phyloP scores from a whole-genome alignment of 2,888 invertebrate genomes.

The Polydrusus tereticollis region DNA sequence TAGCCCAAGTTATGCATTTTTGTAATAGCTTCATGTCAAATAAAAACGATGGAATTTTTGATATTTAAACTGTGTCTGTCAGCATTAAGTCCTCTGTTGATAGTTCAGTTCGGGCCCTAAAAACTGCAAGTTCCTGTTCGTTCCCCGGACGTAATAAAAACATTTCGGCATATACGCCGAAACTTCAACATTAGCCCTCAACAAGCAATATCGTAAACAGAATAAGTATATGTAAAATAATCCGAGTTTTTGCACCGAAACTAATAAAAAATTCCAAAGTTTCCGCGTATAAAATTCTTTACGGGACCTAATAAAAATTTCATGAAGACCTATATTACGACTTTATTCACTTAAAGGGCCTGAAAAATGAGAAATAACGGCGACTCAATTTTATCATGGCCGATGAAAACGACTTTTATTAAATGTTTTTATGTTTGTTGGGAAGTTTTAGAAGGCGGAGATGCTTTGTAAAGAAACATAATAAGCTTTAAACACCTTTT shows the following conservation, averaged over 20 bases:
- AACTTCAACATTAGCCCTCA: not conserved
- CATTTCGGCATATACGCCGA: not conserved
- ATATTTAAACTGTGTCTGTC: too few relatives aligned
- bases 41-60: too few relatives aligned
- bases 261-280: constrained; percentile 22
- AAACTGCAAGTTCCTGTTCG: too few relatives aligned
- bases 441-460: not conserved
- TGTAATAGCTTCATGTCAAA: too few relatives aligned
- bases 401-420: constrained; percentile 19
- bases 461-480: not conserved
- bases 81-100: too few relatives aligned
- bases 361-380: constrained; percentile 21
- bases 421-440: constrained; percentile 14
- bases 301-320: constrained; percentile 29
- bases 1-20: too few relatives aligned
- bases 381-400: constrained; percentile 23
- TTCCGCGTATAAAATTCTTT: constrained; percentile 25
- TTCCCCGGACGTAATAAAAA: not conserved
- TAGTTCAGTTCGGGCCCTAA: too few relatives aligned
- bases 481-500: not conserved
- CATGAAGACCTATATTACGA: constrained; percentile 8
- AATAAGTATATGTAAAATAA: not conserved
- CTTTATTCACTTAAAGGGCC: constrained; percentile 16
- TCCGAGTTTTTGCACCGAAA: not conserved
- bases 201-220: not conserved